phyloP scores from a whole-genome alignment of 1,140 invertebrate genomes.

The Parapsyche elsis region DNA sequence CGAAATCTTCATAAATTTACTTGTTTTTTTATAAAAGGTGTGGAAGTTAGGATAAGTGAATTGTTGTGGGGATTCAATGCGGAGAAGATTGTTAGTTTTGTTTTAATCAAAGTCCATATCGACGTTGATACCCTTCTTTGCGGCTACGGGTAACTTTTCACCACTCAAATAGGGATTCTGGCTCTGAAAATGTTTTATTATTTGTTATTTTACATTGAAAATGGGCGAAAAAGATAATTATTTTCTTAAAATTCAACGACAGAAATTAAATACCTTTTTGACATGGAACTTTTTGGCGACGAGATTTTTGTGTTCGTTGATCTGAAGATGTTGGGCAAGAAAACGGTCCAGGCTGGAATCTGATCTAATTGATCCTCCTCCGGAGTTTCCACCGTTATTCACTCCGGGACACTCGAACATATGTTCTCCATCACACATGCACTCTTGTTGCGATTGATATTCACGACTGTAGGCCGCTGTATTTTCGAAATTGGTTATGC shows the following conservation, averaged over 20 bases:
- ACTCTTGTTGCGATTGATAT: slow-evolving; percentile 93
- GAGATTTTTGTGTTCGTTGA: slow-evolving; percentile 73
- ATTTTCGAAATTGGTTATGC: slow-evolving; percentile 90
- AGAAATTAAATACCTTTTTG: slow-evolving; percentile 67
- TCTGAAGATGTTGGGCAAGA: slow-evolving; percentile 66
- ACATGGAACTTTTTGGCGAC: slow-evolving; percentile 84
- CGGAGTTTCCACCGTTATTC: slow-evolving; percentile 48
- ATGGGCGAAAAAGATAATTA: background rate
- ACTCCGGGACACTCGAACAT: slow-evolving; percentile 91
- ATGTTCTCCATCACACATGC: slow-evolving; percentile 98
- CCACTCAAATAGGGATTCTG: slow-evolving; percentile 83
- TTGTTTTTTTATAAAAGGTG: background rate
- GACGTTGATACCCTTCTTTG: slow-evolving; percentile 86
- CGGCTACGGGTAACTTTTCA: slow-evolving; percentile 86
- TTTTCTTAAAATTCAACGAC: background rate
- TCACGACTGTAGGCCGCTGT: slow-evolving; percentile 94
- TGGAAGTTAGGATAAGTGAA: background rate
- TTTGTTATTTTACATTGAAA: background rate
- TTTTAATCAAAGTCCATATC: slow-evolving; percentile 56
- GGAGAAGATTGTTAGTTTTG: background rate
- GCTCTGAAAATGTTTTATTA: slow-evolving; percentile 68
- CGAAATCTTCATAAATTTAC: slow-evolving; percentile 1
- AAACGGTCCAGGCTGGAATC: slow-evolving; percentile 65
- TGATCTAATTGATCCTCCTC: slow-evolving; percentile 56
- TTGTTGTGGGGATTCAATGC: background rate